phyloP scores from a whole-genome alignment of 2,113 vertebrate genomes.

The Vulpes lagopus region DNA sequence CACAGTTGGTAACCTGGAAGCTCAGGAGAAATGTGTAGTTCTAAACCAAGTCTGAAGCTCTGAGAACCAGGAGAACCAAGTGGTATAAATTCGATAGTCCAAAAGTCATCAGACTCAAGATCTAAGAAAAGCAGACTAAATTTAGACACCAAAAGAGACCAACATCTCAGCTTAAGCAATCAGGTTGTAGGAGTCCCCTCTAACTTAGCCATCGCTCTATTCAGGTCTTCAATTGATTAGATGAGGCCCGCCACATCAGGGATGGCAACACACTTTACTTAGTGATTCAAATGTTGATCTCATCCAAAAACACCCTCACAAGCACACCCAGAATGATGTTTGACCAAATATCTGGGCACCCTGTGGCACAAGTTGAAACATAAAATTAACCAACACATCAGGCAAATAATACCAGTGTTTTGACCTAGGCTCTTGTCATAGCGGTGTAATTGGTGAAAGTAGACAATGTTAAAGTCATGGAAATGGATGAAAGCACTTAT shows the following conservation, averaged over 20 bases:
- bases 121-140: background rate
- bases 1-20: background rate
- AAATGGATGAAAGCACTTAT: background rate
- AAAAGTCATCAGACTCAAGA: background rate
- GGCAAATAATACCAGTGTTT: background rate
- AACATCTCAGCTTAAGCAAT: background rate
- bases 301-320: background rate
- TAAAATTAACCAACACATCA: background rate
- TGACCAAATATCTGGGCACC: background rate
- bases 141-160: background rate
- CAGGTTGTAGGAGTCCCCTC: background rate
- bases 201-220: background rate
- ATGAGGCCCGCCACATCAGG: background rate
- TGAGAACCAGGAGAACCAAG: background rate
- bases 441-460: background rate
- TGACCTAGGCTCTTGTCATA: background rate
- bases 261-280: background rate
- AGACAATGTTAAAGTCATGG: background rate
- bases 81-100: background rate
- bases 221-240: background rate
- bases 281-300: background rate
- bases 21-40: background rate
- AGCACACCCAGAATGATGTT: background rate
- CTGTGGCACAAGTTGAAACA: background rate
- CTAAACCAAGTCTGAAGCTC: background rate